Base-by-base conservation (phyloP, 2,113 vertebrate genomes). In the Osmerus mordax region DNA sequence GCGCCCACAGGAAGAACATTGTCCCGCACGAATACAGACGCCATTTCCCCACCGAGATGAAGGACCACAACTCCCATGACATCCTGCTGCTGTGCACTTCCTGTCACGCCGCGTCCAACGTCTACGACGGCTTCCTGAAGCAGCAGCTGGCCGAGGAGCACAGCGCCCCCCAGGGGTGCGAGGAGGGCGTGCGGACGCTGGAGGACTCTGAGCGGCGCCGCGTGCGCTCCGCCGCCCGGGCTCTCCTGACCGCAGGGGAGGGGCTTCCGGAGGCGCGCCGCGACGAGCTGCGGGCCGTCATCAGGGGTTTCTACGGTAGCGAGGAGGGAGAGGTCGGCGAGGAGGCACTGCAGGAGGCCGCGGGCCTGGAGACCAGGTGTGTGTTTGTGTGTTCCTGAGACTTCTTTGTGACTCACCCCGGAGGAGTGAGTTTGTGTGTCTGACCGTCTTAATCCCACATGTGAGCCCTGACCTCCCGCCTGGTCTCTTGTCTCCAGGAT, bases 21-120 rank as follows among this genome's bases (percentile, higher is more conserved):
- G 94, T 99, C 36, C 97, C 97, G 0, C 97, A 98, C 0, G 96
- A 99, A 77, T 99, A 99, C 89, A 84, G 97, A 4, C 95, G 94
- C 1, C 96, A 99, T 79, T 99, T 99, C 61, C 97, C 97, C 36
- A 87, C 92, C 0, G 95, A 98, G 88, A 96, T 99, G 96, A 99
- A 99, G 84, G 96, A 99, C 90, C 97, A 99, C 90, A 99, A 96
- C 85, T 99, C 96, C 1, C 97, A 99, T 0, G 97, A 99, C 0
- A 96, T 99, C 80, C 92, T 99, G 81, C 90, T 99, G 0, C 95
- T 99, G 12, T 99, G 97, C 81, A 98, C 96, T 0, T 90, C 93
- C 71, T 99, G 97, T 87, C 97, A 99, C 13, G 97, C 95, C 2
- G 79, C 95, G 63, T 98, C 96, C 65, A 98, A 97, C 77, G 94